Base-by-base conservation (phyloP, 2,797 vertebrate species). In the Neopelma chrysocephalum region DNA sequence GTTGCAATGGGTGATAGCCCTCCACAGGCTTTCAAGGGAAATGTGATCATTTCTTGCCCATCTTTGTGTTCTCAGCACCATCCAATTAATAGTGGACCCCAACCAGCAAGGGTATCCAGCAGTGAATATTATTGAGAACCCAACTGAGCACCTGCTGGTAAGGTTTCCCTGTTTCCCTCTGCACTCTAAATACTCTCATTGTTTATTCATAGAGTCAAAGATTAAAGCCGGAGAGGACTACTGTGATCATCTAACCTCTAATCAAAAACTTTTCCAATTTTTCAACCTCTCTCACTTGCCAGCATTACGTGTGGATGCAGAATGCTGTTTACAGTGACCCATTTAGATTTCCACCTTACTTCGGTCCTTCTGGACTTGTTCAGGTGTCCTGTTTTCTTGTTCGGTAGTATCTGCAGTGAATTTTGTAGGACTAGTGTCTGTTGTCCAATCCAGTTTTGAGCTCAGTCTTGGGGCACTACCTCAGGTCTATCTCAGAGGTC, bases 181-280 rank as follows among this genome's bases (percentile, higher is more conserved):
- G 70, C 91, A 73, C 82, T 96, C 82, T 95, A 94, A 94, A 96
- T 90, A 32, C 80, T 91, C 94, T 96, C 93, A 95, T 96, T 96
- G 94, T 94, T 96, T 97, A 96, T 96, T 96, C 90, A 96, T 96
- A 50, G 91, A 94, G 70, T 79, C 90, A 82, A 88, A 93, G 91
- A 96, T 96, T 96, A 95, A 94, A 97, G 69, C 29, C 73, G 79
- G 87, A 95, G 72, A 84, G 56, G 70, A 90, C 70, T 47, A 93
- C 87, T 91, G 70, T 94, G 89, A 94, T 96, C 87, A 82, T 53
- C 89, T 96, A 93, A 84, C 80, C 77, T 79, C 85, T 93, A 94
- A 90, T 87, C 85, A 90, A 87, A 94, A 94, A 83, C 34, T 86
- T 73, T 71, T 91, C n/a, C 34, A 73, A 17, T 82, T 90, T 94